Base-by-base conservation (phyloP, 2,888 invertebrate species). In the Xestia rhomboidea region DNA sequence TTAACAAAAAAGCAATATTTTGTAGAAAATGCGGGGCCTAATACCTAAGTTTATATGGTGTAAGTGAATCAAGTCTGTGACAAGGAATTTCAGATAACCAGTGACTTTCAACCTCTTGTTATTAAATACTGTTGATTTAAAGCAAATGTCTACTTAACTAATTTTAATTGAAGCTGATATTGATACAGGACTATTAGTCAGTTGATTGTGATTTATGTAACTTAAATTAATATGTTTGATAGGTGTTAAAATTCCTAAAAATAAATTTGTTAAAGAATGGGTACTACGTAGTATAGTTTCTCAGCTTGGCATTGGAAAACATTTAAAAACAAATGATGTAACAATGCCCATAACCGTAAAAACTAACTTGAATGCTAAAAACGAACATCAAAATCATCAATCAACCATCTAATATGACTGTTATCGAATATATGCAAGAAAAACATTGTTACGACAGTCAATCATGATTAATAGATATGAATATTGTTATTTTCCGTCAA, bases 11-110 rank as follows among this genome's bases (percentile, higher is more conserved):
- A 82, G 82, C 83, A 87, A 89, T 87, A 89, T 92, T 92, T 91
- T 93, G 89, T 92, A 90, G 90, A 88, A 89, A 90, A 88, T 90
- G 88, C 88, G 91, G 92, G 94, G 94, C 94, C 94, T 94, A 94
- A 89, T 90, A 86, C 76, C 85, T 81, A 88, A 82, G 88, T 89
- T 90, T 86, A 79, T 90, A 88, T 85, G 82, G 81, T 87, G 82
- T 85, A 86, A 88, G 79, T 83, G 79, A 86, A 86, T 85, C 60
- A 86, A 84, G 82, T 86, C 81, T 84, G 83, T 76, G 73, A 88
- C 82, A 76, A 86, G 76, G 73, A 83, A 83, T 87, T 86, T 86
- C 86, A 77, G 79, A 73, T 68, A 89, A 84, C 90, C 91, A 90
- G 91, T 91, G 91, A 90, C 63, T 87, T 84, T 83, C 83, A 79